Evolutionary conservation across 2,113 vertebrate species (phyloP).

Genomic region (Macroglossus sobrinus): DNA sequence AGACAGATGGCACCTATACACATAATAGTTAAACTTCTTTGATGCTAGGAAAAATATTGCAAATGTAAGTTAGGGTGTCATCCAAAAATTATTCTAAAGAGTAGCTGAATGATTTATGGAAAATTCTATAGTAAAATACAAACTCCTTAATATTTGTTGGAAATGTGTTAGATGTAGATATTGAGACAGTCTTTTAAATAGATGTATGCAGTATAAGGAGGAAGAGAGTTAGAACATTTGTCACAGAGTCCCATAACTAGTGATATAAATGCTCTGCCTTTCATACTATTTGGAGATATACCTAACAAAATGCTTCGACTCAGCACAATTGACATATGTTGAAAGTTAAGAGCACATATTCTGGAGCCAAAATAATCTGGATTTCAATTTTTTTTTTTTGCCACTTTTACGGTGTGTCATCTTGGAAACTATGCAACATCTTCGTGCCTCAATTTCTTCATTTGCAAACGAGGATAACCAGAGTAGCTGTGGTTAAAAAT

Average conservation of each 20-base stretch:
- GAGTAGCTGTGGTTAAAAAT: background rate
- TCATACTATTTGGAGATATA: background rate
- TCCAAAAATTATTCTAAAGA: background rate
- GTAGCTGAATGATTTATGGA: background rate
- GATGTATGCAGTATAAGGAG: too few relatives aligned
- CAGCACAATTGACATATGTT: background rate
- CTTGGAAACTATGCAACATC: background rate
- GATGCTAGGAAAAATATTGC: too few relatives aligned
- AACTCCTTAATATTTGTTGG: background rate
- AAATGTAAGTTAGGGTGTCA: background rate
- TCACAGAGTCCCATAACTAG: background rate
- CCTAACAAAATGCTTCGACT: background rate
- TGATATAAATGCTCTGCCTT: background rate
- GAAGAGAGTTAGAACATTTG: background rate
- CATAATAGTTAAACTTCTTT: background rate
- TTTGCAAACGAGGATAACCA: background rate
- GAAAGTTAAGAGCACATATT: background rate
- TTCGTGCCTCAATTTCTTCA: background rate
- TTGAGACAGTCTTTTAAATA: background rate
- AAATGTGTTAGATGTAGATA: background rate
- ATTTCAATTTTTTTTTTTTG: background rate
- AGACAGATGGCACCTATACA: slow-evolving; percentile 5
- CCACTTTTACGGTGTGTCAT: background rate
- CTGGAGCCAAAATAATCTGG: background rate
- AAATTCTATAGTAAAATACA: background rate